Evolutionary conservation across 2,113 vertebrate species (phyloP), one percentile per base, ranked within the genome.

Genomic region (Syngnathus scovelli): DNA sequence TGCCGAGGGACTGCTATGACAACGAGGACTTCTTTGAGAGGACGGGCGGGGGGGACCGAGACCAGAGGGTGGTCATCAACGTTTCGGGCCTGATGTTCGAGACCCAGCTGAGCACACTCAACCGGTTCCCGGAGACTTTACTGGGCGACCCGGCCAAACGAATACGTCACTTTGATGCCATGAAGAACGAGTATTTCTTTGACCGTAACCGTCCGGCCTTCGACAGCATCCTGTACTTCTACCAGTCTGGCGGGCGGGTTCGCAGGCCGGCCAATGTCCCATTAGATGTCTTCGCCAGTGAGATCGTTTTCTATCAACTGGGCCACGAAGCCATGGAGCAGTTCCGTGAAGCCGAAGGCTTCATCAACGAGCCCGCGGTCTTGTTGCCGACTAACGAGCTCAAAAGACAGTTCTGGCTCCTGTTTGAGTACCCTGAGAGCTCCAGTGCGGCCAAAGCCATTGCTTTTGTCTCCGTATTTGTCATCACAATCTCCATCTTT

Each of bases 181-280:
- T 98, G 95, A 96, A 85, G 73, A 98, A 99, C 0, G 95, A 99
- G 9, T 99, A 99, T 71, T 99, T 98, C 84, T 99, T 99, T 67
- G 97, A 99, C 64, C 86, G 97, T 81, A 98, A 98, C 84, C 92
- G 97, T 2, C 96, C 97, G n/a, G 95, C 95, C 68, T 99, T 99
- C 74, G 97, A 99, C 74, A 95, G 95, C n/a, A 95, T 99, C 71
- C 89, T 99, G 1, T 97, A 97, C 83, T 99, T 93, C 76, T 99
- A 99, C 67, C 97, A 99, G 59, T 99, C 97, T 0, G 95, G 95
- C 1, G 96, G 97, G 2, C 94, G 94, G 85, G 92, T 99, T 66
- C 91, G 95, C 55, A 92, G 97, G 80, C 97, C 97, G 0, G 96
- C 93, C 85, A 98, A 96, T 0, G 96, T 99, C 51, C 96, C 97